These are phyloP conservation scores for Morus bassanus DNA, from an alignment of 2,797 vertebrate species.

Conservation along the genomic window DNA sequence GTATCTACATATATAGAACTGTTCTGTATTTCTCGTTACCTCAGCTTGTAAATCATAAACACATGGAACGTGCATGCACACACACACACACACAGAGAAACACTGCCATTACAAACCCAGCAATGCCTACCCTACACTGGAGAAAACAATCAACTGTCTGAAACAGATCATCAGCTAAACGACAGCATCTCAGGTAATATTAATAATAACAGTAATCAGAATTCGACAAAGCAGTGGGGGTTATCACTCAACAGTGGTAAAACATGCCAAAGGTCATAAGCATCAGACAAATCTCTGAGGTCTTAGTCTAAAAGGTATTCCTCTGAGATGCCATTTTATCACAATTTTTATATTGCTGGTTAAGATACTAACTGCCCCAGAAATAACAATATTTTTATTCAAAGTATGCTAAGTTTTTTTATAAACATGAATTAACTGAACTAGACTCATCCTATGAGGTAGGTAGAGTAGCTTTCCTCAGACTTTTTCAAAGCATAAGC, in stretches of 20 bases:
- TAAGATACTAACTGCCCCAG: not conserved
- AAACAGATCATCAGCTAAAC: not conserved
- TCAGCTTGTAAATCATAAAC: not conserved
- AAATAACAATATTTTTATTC: not conserved
- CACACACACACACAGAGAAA: too few relatives aligned
- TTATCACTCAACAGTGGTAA: not conserved
- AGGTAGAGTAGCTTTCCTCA: not conserved
- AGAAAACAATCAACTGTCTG: not conserved
- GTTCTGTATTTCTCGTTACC: not conserved
- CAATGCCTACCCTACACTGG: not conserved
- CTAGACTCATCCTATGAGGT: not conserved
- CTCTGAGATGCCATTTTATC: not conserved
- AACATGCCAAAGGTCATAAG: not conserved
- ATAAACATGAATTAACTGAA: not conserved
- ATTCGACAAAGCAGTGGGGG: not conserved
- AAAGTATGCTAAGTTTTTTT: not conserved
- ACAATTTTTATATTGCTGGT: fast-evolving
- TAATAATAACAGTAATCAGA: not conserved
- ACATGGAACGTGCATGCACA: not conserved
- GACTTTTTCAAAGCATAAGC: not conserved
- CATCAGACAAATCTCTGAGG: not conserved
- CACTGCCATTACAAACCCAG: not conserved
- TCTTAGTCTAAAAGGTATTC: not conserved
- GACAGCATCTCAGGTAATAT: not conserved
- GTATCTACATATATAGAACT: not conserved